A percentile compares a stretch with the other conserved stretches of the same genome.
phyloP scores from a whole-genome alignment of 2,888 invertebrate species.

The Cyrtodaria siliqua region DNA sequence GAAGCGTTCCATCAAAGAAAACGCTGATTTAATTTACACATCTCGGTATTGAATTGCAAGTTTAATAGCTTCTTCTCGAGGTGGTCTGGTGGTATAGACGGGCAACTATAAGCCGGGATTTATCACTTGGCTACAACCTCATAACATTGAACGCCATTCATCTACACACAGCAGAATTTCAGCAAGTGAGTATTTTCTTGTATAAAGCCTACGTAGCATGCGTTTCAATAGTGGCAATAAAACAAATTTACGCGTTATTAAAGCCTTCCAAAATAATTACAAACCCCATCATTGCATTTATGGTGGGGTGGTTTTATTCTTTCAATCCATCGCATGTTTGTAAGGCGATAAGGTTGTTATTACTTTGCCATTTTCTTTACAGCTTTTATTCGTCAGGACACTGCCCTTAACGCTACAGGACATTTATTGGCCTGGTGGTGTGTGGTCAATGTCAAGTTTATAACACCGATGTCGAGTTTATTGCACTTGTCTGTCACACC shows the following conservation, averaged over 20 bases:
- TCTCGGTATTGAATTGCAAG: constrained; percentile 58
- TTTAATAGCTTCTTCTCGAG: constrained; percentile 61
- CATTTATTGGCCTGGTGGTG: constrained; percentile 33
- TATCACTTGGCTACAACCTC: constrained; percentile 12
- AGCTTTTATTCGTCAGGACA: constrained; percentile 30
- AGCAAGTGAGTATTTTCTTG: too few relatives aligned
- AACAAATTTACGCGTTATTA: constrained; percentile 40
- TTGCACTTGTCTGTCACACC: constrained; percentile 16
- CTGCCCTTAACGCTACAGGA: constrained; percentile 14
- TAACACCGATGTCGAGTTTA: too few relatives aligned
- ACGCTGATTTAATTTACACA: constrained; percentile 66
- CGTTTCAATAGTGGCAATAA: constrained; percentile 16
- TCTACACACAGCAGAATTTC: too few relatives aligned
- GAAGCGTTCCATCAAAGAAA: constrained; percentile 58
- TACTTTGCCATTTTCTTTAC: constrained; percentile 35
- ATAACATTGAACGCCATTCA: background rate
- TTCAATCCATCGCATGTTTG: constrained; percentile 28
- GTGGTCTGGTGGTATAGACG: constrained; percentile 56
- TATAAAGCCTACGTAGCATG: background rate
- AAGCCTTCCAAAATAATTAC: constrained; percentile 44
- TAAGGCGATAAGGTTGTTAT: constrained; percentile 35
- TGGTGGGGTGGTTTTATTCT: constrained; percentile 6
- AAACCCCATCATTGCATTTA: constrained; percentile 16
- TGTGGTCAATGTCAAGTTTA: constrained; percentile 33
- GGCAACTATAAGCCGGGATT: constrained; percentile 27